Percentiles rank a stretch among this genome's conserved stretches.
Evolutionary conservation across 2,797 vertebrate species (phyloP).

Genomic region (Myotis myotis): DNA sequence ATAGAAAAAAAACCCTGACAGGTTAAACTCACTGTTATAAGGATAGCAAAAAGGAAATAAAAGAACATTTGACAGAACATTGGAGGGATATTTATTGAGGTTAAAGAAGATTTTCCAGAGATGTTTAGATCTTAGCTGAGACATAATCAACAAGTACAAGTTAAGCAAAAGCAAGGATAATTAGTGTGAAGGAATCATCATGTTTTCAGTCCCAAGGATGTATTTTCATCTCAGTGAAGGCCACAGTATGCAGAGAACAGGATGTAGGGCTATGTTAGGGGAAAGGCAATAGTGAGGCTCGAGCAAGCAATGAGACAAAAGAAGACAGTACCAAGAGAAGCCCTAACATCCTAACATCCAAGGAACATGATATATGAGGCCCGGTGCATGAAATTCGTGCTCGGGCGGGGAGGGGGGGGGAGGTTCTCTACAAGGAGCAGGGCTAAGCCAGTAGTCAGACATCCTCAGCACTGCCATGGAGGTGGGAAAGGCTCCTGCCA

Average conservation of each 20-base stretch:
- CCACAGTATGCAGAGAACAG: neutral
- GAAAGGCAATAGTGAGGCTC: neutral
- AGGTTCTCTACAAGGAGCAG: no score
- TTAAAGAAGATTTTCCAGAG: neutral
- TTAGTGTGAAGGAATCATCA: neutral
- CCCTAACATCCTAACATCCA: neutral
- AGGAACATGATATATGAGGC: neutral
- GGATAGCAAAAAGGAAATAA: neutral
- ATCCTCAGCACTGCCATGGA: no score
- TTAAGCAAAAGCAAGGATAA: neutral
- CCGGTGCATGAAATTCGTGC: rapidly evolving
- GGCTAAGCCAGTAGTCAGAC: no score
- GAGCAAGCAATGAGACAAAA: neutral
- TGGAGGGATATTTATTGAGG: neutral
- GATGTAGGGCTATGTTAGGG: neutral
- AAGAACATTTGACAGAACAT: neutral
- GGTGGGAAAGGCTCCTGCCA: no score
- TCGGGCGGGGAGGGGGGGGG: no score
- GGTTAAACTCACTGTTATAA: neutral
- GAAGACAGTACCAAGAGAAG: neutral
- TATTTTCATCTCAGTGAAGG: neutral
- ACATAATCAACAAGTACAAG: neutral
- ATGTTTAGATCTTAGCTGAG: neutral
- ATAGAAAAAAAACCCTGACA: neutral
- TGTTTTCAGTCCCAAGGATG: neutral